Evolutionary conservation across 2,113 vertebrate species (phyloP), one percentile per base, ranked within the genome.

Genomic region (Nesogale talazaci): DNA sequence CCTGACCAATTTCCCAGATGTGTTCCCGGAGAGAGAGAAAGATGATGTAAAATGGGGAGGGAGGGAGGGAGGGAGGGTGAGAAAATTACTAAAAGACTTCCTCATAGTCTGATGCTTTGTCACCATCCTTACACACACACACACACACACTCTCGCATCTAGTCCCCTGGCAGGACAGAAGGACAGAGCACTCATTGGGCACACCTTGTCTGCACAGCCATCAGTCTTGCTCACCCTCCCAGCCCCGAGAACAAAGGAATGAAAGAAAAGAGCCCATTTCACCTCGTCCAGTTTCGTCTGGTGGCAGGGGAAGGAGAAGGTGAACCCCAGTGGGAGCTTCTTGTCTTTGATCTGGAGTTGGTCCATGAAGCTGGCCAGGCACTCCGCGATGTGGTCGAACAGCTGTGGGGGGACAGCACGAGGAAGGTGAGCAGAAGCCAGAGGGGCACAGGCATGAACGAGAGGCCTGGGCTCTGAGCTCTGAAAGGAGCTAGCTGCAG

Each of bases 281-380:
- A 99, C 99, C 99, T 99, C 99, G 0, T 99, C 99, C 91, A 99
- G 97, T 94, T 99, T 99, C 79, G 98, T 99, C 97, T 99, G 99
- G 86, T 98, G 97, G 63, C 99, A 99, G 0, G 99, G 99, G 91
- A 99, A 99, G 0, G 99, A 99, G 97, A 99, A 99, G 40, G 99
- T 99, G 95, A 99, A 99, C 6, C 99, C 99, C 6, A 99, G 97
- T 0, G 99, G 99, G 2, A 99, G 98, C 85, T 99, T 99, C 98
- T 98, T 98, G 67, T 99, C 98, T 91, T 99, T 99, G 87, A 99
- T 99, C 3, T 98, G 98, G 94, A 99, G 97, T 88, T 99, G 99
- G 2, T 99, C 99, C 98, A 99, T 74, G 98, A 99, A 99, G 96
- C 98, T 98, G 78, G 98, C 98, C 98, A 99, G 96, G 93, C 99